phyloP scores from a whole-genome alignment of 2,113 vertebrate species.

The Eclectus roratus region DNA sequence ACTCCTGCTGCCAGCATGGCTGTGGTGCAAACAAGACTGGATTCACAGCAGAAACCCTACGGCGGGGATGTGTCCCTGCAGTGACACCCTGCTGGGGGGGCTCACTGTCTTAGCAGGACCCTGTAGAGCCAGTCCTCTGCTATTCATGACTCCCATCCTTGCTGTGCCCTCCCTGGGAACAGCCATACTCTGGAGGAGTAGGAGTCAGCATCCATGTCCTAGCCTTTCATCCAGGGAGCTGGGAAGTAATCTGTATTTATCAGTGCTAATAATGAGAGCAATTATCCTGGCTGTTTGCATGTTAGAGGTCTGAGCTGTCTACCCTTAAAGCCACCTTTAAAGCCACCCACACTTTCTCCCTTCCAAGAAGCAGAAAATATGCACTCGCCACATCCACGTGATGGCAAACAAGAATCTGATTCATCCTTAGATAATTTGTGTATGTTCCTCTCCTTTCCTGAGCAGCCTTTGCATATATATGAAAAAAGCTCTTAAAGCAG shows the following conservation, averaged over 20 bases:
- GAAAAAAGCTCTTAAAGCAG: slow-evolving; percentile 24
- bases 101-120: neutral
- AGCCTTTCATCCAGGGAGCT: neutral
- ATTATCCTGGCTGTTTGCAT: neutral
- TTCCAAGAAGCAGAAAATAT: neutral
- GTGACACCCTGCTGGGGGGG: neutral
- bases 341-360: neutral
- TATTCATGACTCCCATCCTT: neutral
- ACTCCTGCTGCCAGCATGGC: neutral
- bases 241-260: neutral
- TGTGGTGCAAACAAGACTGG: neutral
- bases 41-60: neutral
- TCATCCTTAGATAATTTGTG: slow-evolving; percentile 35
- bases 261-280: neutral
- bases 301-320: neutral
- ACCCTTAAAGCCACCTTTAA: neutral
- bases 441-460: neutral
- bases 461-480: slow-evolving; percentile 39
- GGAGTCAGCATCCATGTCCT: neutral
- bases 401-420: slow-evolving; percentile 17
- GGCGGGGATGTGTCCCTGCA: neutral
- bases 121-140: neutral
- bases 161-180: neutral
- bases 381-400: neutral
- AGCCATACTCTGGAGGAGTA: neutral